phyloP scores from a whole-genome alignment of 1,140 invertebrate species.

The Sesamia nonagrioides region DNA sequence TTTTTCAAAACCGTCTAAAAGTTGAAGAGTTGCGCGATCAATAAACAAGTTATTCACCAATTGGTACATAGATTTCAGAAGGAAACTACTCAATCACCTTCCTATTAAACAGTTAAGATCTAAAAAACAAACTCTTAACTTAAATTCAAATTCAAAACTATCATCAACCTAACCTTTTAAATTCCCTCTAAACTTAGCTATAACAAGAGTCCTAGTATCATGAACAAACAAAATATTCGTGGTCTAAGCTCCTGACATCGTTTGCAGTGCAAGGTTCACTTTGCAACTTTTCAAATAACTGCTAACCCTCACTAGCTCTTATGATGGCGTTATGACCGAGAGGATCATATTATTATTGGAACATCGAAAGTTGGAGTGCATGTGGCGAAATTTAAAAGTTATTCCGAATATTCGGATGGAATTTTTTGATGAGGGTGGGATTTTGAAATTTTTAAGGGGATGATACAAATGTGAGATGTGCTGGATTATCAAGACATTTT shows the following conservation, averaged over 20 bases:
- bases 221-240: slow-evolving; percentile 25
- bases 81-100: no score
- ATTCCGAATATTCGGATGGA: slow-evolving; percentile 6
- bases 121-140: neutral
- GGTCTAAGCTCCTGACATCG: slow-evolving; percentile 27
- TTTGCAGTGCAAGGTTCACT: slow-evolving; percentile 57
- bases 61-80: no score
- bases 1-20: no score
- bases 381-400: neutral
- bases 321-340: slow-evolving; percentile 70
- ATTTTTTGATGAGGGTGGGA: neutral
- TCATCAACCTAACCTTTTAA: neutral
- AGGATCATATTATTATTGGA: slow-evolving; percentile 73
- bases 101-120: neutral
- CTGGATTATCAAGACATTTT: no score
- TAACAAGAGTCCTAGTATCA: slow-evolving; percentile 2
- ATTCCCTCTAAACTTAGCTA: slow-evolving; percentile 1
- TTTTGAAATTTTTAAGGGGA: neutral
- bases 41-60: no score
- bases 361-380: slow-evolving; percentile 62
- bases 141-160: slow-evolving; percentile 7
- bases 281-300: slow-evolving; percentile 78
- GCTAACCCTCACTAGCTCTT: slow-evolving; percentile 55
- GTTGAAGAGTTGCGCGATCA: no score
- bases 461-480: neutral